These are phyloP conservation scores for Cephalopterus ornatus DNA, from an alignment of 2,113 vertebrate species.

Conservation along the genomic window DNA sequence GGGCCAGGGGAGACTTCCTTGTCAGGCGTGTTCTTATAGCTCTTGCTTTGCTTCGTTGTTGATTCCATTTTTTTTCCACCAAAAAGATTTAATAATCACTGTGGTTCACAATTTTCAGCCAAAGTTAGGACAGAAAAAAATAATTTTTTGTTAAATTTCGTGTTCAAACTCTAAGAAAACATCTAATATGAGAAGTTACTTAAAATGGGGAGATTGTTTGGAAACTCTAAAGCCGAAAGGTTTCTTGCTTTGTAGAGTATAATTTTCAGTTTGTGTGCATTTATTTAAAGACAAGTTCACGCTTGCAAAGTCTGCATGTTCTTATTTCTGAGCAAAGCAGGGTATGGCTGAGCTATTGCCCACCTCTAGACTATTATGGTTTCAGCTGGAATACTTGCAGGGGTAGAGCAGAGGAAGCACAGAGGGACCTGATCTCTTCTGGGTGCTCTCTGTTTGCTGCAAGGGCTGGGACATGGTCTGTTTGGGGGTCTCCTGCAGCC, in stretches of 20 bases:
- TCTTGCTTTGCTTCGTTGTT: rapidly evolving
- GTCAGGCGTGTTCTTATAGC: not conserved
- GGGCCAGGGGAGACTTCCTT: not conserved
- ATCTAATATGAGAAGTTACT: not conserved
- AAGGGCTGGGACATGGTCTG: rapidly evolving
- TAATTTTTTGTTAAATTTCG: not conserved
- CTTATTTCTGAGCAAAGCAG: not conserved
- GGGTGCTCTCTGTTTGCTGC: not conserved
- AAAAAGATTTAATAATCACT: not conserved
- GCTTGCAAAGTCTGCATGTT: not conserved
- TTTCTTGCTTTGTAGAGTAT: not conserved
- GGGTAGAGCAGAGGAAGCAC: not conserved
- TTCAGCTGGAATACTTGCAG: not conserved
- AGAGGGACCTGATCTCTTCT: not conserved
- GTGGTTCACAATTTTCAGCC: not conserved
- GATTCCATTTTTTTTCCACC: rapidly evolving
- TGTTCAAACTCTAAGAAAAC: not conserved
- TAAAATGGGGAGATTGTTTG: not conserved
- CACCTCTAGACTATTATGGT: not conserved
- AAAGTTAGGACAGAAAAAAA: not conserved
- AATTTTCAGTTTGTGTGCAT: not conserved
- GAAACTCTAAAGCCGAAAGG: not conserved
- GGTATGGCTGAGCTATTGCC: not conserved
- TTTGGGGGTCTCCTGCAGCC: not conserved
- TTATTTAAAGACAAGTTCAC: not conserved